phyloP scores from a whole-genome alignment of 30 jellyfish, hydroid and myxozoan genomes.

The Catostylus mosaicus region DNA sequence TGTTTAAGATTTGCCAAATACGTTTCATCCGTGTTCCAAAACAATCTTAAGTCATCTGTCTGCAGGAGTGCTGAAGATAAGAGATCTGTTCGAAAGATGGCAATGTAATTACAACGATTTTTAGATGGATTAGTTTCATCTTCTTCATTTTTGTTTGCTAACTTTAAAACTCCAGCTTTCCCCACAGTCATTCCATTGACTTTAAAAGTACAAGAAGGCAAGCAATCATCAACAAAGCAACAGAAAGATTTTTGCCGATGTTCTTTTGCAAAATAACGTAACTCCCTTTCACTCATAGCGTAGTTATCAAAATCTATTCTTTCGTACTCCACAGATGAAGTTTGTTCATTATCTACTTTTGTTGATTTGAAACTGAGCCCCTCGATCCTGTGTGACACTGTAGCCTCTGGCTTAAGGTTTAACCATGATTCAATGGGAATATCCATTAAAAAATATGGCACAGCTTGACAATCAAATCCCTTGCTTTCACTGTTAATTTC shows the following conservation, averaged over 20 bases:
- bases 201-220: not conserved
- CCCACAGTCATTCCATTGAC: conserved; percentile 41
- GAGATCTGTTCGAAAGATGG: conserved; percentile 37
- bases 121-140: too few relatives aligned
- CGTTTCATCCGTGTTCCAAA: conserved; percentile 33
- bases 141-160: not conserved
- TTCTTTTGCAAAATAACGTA: conserved; percentile 14
- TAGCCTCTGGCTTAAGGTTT: conserved; percentile 30
- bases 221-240: conserved; percentile 1
- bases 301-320: conserved; percentile 20
- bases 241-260: not conserved
- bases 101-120: not conserved
- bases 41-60: conserved; percentile 30
- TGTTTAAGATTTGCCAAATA: conserved; percentile 8
- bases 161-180: not conserved
- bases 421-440: conserved; percentile 40
- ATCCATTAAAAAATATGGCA: conserved; percentile 41
- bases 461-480: not conserved
- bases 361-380: conserved; percentile 5
- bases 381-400: conserved; percentile 29
- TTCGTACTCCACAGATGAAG: conserved; percentile 10
- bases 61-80: conserved; percentile 39
- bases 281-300: conserved; percentile 25
- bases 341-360: not conserved
- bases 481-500: not conserved